Evolutionary conservation across 2,888 invertebrate genomes (phyloP).

Genomic region (Callyntrura sp.): DNA sequence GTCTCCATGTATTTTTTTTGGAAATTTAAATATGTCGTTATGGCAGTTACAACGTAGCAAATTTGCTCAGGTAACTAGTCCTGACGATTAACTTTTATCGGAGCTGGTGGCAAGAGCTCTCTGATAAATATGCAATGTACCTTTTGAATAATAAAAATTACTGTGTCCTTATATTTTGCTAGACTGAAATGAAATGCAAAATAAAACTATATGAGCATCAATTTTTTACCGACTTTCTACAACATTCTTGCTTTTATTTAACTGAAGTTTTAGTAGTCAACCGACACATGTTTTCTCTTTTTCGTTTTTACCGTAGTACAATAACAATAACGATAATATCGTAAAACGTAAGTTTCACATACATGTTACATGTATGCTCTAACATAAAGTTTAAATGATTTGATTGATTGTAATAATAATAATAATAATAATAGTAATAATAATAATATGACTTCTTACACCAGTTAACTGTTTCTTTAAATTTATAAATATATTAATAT

Average conservation of each 20-base stretch:
- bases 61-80: too few relatives aligned
- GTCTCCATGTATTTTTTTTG: too few relatives aligned
- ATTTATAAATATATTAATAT: slow-evolving; percentile 57
- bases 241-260: slow-evolving; percentile 63
- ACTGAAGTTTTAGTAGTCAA: slow-evolving; percentile 52
- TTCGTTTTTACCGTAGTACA: slow-evolving; percentile 65
- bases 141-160: background rate
- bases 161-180: background rate
- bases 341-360: slow-evolving; percentile 39
- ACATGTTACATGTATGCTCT: slow-evolving; percentile 41
- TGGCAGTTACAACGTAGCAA: too few relatives aligned
- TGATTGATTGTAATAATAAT: slow-evolving; percentile 46
- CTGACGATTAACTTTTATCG: too few relatives aligned
- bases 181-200: background rate
- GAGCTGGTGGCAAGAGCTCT: too few relatives aligned
- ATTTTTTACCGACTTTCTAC: background rate
- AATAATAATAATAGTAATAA: slow-evolving; percentile 53
- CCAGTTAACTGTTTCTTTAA: slow-evolving; percentile 24
- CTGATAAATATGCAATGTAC: too few relatives aligned
- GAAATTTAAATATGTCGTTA: too few relatives aligned
- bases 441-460: slow-evolving; percentile 53
- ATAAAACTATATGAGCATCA: background rate
- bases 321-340: slow-evolving; percentile 57
- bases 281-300: slow-evolving; percentile 43
- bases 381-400: slow-evolving; percentile 55